These are phyloP conservation scores for Lichenostomus cassidix DNA, from an alignment of 2,113 vertebrate genomes.

Conservation along the genomic window DNA sequence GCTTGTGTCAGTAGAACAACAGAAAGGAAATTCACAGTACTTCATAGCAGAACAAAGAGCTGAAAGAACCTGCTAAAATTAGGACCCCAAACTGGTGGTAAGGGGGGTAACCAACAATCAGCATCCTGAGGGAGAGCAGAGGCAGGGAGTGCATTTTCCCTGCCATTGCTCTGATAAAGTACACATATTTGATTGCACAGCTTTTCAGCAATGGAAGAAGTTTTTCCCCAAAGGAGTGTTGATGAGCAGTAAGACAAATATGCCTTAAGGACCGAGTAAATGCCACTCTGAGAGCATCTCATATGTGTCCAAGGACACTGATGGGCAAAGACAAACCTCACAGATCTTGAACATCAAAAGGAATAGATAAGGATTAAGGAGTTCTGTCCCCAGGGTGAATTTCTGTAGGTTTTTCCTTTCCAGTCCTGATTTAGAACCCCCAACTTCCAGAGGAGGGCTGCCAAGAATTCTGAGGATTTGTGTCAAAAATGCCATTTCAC, in stretches of 20 bases:
- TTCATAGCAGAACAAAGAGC: conserved; percentile 36
- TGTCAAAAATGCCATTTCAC: not conserved
- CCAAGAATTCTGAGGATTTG: not conserved
- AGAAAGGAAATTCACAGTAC: not conserved
- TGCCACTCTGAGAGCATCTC: conserved; percentile 36
- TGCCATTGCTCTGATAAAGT: conserved; percentile 16
- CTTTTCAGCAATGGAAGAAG: conserved; percentile 34
- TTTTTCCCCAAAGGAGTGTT: conserved; percentile 3
- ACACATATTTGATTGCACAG: conserved; percentile 54
- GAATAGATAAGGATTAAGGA: not conserved
- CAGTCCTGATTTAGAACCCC: not conserved
- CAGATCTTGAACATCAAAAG: not conserved
- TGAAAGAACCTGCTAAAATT: conserved; percentile 29
- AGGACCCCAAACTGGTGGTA: not conserved
- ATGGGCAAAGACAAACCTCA: conserved; percentile 35
- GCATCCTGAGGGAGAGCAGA: conserved; percentile 1
- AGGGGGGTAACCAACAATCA: conserved; percentile 35
- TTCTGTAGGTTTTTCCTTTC: not conserved
- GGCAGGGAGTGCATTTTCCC: conserved; percentile 41
- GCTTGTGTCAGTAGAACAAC: not conserved
- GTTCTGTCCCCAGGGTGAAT: not conserved
- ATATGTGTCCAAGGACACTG: conserved; percentile 3
- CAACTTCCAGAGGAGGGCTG: not conserved
- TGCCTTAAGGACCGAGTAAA: conserved; percentile 24
- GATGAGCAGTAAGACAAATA: conserved; percentile 56